These are phyloP conservation scores for Manis crassicaudata DNA, from an alignment of 2,797 vertebrate genomes.

Conservation along the genomic window DNA sequence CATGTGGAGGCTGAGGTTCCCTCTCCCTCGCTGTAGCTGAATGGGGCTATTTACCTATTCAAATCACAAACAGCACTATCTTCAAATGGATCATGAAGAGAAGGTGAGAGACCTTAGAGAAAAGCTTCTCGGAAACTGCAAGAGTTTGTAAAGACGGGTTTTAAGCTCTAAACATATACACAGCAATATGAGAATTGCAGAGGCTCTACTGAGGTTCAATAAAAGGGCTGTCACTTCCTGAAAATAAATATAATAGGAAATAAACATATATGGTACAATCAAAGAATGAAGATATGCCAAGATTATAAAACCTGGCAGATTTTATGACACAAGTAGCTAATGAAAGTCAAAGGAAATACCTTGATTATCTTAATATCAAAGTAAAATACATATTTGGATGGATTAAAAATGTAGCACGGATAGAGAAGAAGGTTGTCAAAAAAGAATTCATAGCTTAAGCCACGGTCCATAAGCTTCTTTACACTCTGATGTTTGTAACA, in stretches of 20 bases:
- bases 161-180: slow-evolving; percentile 56
- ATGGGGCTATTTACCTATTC: slow-evolving; percentile 58
- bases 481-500: background rate
- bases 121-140: slow-evolving; percentile 63
- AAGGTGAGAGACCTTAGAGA: slow-evolving; percentile 56
- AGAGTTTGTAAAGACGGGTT: background rate
- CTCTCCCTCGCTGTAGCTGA: slow-evolving; percentile 38
- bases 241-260: background rate
- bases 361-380: background rate
- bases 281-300: background rate
- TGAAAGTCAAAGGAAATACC: background rate
- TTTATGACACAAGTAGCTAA: background rate
- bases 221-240: slow-evolving; percentile 11
- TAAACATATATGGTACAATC: too few relatives aligned
- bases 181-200: background rate
- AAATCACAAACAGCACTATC: slow-evolving; percentile 71
- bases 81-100: slow-evolving; percentile 66
- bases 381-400: background rate
- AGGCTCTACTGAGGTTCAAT: background rate
- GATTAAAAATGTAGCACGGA: background rate
- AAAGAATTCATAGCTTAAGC: background rate
- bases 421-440: background rate
- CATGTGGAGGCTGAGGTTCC: background rate
- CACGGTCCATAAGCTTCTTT: background rate
- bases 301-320: background rate